These are phyloP conservation scores for Tauraco hartlaubi DNA, from an alignment of 2,797 vertebrate genomes.

Conservation along the genomic window DNA sequence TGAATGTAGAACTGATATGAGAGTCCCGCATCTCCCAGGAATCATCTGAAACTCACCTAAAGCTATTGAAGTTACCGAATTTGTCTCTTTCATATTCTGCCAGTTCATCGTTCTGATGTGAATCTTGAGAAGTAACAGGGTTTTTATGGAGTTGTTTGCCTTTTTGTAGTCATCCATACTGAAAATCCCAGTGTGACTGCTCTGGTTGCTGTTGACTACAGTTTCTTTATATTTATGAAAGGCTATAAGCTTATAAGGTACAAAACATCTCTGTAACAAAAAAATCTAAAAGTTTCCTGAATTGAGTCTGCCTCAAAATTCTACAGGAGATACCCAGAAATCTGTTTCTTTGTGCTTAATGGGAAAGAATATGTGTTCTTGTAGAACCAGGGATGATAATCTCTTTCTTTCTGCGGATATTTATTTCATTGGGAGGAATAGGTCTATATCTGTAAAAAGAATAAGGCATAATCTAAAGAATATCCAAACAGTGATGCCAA, in stretches of 20 bases:
- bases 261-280: neutral
- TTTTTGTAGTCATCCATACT: neutral
- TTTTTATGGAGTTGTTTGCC: neutral
- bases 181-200: neutral
- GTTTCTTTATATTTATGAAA: neutral
- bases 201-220: neutral
- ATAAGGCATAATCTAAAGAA: neutral
- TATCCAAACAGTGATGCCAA: neutral
- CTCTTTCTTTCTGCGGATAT: neutral
- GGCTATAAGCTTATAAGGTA: neutral
- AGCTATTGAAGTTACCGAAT: neutral
- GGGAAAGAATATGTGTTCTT: neutral
- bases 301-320: neutral
- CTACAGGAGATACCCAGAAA: neutral
- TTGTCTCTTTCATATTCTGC: neutral
- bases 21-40: neutral
- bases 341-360: neutral
- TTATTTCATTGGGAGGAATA: neutral
- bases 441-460: neutral
- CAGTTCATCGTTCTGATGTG: neutral
- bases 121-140: neutral
- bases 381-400: neutral
- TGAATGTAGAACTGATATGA: neutral
- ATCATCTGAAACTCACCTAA: neutral
- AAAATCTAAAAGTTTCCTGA: neutral